Base-by-base conservation (phyloP, 2,797 vertebrate species). In the Gila robusta region DNA sequence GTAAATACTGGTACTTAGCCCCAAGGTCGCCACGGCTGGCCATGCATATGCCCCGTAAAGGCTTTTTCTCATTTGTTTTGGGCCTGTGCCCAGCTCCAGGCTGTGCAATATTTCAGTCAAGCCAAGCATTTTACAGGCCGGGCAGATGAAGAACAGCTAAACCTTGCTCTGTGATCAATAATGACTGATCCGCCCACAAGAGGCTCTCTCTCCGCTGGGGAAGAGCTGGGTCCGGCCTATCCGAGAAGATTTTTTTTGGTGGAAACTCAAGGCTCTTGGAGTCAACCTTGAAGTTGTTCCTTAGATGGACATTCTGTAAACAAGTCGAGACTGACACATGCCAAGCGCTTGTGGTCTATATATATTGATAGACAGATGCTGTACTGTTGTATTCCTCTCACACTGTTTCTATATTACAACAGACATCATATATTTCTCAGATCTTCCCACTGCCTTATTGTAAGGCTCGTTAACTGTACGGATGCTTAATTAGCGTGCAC, bases 401-500 rank as follows among this genome's bases (percentile, higher is more conserved):
- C 83, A 86, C 86, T 87, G 86, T 89, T 88, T 85, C 82, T 84
- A 86, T 35, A 78, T 90, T 92, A 88, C 89, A 90, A 87, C 87
- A 90, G 87, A 91, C 90, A 89, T 91, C 90, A 88, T 89, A 73
- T 86, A 79, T 87, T 87, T 90, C 89, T 89, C 74, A 90, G 91
- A 92, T 93, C 90, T 87, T 89, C 87, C 85, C 90, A 70, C 83
- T 70, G 89, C 88, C 90, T 91, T 89, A 91, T 93, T 93, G 92
- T 93, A 91, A 86, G 77, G 83, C 91, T 93, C 89, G 89, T 94
- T 94, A 95, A 92, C 93, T 67, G 85, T 88, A 90, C 87, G 87
- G 90, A 79, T 62, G 88, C 93, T 92, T 94, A 93, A 95, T 94
- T 93, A 94, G 93, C 91, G 90, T 89, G 90, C 92, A 93, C 92